phyloP scores from a whole-genome alignment of 2,888 invertebrate genomes.

The Acleris holmiana region DNA sequence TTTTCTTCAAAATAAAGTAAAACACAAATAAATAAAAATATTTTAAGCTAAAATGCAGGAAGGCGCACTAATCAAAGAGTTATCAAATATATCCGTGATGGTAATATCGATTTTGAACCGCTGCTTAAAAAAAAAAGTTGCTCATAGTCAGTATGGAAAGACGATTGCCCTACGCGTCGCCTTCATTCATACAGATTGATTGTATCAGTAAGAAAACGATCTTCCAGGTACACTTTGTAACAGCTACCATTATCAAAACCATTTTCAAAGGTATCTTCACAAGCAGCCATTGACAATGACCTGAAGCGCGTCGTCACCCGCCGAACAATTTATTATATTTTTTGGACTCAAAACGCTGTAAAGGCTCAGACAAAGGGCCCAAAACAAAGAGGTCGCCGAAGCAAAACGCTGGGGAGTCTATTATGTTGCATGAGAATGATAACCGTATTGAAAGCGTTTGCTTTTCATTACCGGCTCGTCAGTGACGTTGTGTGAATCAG shows the following conservation, averaged over 20 bases:
- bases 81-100: too few relatives aligned
- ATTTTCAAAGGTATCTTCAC: slow-evolving; percentile 9
- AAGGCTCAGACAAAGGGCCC: slow-evolving; percentile 16
- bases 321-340: slow-evolving; percentile 19
- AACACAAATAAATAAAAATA: too few relatives aligned
- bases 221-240: too few relatives aligned
- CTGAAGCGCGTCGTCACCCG: slow-evolving; percentile 12
- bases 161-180: too few relatives aligned
- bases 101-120: too few relatives aligned
- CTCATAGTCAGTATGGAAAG: too few relatives aligned
- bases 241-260: slow-evolving; percentile 3
- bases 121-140: too few relatives aligned
- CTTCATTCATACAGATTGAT: too few relatives aligned
- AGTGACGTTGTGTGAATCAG: neutral
- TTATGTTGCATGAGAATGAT: slow-evolving; percentile 14
- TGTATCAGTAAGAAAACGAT: too few relatives aligned
- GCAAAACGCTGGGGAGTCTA: slow-evolving; percentile 15
- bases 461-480: neutral
- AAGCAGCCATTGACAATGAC: slow-evolving; percentile 6
- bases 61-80: too few relatives aligned
- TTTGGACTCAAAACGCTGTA: slow-evolving; percentile 16
- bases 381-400: slow-evolving; percentile 23
- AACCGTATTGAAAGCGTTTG: slow-evolving; percentile 19
- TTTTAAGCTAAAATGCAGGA: too few relatives aligned
- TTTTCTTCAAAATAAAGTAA: too few relatives aligned